Base-by-base conservation (phyloP, 2,797 vertebrate genomes). In the Tympanoctomys barrerae region DNA sequence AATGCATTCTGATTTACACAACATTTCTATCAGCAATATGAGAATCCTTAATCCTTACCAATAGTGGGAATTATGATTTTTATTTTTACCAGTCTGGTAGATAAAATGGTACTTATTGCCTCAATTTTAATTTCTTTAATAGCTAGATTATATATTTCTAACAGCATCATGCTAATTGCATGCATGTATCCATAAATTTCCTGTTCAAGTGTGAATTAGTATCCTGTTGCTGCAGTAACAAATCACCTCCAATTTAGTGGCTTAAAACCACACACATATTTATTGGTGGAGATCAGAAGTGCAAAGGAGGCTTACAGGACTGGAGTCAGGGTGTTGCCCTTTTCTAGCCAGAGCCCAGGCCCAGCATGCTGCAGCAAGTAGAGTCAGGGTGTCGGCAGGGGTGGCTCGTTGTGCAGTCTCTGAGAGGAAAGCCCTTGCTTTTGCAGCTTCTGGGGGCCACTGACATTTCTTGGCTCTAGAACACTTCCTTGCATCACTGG, bases 121-220 rank as follows among this genome's bases (percentile, higher is more conserved):
- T 95, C 79, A 87, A 84, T 90, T 87, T 96, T 77, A 92, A 94
- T 81, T 90, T 90, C 21, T 71, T 86, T 79, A 18, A 73, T 73
- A 71, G 22, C 70, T 75, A 61, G 46, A 22, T 26, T 36, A 36
- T 70, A 36, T 42, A 78, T 79, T 83, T 94, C 91, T 79, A 87
- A 81, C 26, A 42, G 16, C 26, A 90, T 88, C 70, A 80, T 10
- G 62, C 24, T 61, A 61, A 42, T 68, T 26, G 0, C 70, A 86
- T 82, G 33, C 87, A 68, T 91, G 71, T 4, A 80, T 94, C 42
- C 19, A 46, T 22, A n/a, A 77, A 82, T 75, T 62, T 90, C 59
- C 22, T 78, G 6, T 70, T 73, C 33, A 42, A 54, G 54, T 73
- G 33, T 84, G 78, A 92, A 49, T 94, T 86, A 22, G 2, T 73